These are phyloP conservation scores for Zophobas morio DNA, from an alignment of 1,140 invertebrate species.

Conservation along the genomic window DNA sequence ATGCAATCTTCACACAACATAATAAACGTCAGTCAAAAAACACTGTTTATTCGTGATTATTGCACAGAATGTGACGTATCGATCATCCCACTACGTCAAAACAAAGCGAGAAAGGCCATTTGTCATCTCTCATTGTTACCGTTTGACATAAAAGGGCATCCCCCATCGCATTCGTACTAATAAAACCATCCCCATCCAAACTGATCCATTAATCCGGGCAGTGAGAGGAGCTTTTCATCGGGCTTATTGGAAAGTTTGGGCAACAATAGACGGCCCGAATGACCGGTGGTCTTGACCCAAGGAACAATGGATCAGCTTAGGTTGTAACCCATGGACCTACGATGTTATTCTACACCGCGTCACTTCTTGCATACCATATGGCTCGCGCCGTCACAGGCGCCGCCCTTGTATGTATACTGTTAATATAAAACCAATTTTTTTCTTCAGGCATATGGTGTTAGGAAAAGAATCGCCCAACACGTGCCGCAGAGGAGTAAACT, in stretches of 20 bases:
- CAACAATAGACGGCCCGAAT: constrained; percentile 26
- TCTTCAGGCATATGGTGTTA: constrained; percentile 39
- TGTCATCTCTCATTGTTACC: constrained; percentile 21
- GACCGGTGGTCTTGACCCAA: constrained; percentile 33
- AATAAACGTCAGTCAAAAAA: constrained; percentile 2
- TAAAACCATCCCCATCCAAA: constrained; percentile 23
- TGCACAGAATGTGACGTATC: constrained; percentile 9
- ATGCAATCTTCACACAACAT: not conserved
- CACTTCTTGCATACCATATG: constrained; percentile 42
- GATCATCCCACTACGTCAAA: constrained; percentile 19
- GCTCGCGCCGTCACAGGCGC: constrained; percentile 39
- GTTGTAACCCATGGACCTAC: constrained; percentile 28
- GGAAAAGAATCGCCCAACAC: constrained; percentile 35
- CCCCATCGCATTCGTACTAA: constrained; percentile 20
- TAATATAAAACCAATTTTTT: constrained; percentile 44
- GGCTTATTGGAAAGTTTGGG: constrained; percentile 40
- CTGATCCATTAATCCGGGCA: constrained; percentile 42
- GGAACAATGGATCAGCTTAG: constrained; percentile 27
- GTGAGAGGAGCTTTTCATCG: constrained; percentile 42
- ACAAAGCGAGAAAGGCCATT: constrained; percentile 24
- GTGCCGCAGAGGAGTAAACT: constrained; percentile 19
- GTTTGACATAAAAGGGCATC: constrained; percentile 32
- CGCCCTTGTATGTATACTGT: constrained; percentile 27
- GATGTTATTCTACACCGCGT: constrained; percentile 43
- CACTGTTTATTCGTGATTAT: not conserved